Evolutionary conservation across 2,888 invertebrate species (phyloP).

Genomic region (Epirrhoe tristata): DNA sequence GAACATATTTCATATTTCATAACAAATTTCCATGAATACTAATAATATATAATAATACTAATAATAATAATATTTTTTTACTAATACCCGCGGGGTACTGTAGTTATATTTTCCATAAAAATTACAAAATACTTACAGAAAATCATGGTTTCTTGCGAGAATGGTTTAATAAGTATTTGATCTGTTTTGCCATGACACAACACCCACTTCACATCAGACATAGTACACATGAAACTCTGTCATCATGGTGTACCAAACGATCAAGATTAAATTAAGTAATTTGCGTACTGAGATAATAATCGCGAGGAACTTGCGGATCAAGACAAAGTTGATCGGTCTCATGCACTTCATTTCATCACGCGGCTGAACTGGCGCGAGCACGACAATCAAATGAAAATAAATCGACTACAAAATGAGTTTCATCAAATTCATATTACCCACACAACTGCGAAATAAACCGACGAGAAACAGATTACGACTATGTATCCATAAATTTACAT

Average conservation of each 20-base stretch:
- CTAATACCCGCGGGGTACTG: no score
- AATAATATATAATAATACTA: no score
- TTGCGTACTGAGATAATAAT: not conserved
- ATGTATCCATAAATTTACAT: no score
- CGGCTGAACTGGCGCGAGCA: not conserved
- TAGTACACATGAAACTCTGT: not conserved
- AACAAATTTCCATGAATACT: no score
- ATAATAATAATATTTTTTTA: no score
- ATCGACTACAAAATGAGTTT: no score
- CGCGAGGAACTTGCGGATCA: not conserved
- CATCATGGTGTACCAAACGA: not conserved
- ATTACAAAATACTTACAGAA: not conserved
- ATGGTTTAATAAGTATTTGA: not conserved
- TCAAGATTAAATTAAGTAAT: not conserved
- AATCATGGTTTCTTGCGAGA: not conserved
- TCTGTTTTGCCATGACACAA: not conserved
- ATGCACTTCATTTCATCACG: not conserved
- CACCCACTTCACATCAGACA: not conserved
- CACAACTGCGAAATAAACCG: no score
- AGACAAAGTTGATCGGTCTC: not conserved
- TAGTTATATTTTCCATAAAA: not conserved
- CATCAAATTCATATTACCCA: no score
- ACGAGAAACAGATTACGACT: no score
- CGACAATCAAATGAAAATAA: no score
- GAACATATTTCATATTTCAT: no score